phyloP scores from a whole-genome alignment of 2,888 invertebrate species.

The Drosophila mimica region DNA sequence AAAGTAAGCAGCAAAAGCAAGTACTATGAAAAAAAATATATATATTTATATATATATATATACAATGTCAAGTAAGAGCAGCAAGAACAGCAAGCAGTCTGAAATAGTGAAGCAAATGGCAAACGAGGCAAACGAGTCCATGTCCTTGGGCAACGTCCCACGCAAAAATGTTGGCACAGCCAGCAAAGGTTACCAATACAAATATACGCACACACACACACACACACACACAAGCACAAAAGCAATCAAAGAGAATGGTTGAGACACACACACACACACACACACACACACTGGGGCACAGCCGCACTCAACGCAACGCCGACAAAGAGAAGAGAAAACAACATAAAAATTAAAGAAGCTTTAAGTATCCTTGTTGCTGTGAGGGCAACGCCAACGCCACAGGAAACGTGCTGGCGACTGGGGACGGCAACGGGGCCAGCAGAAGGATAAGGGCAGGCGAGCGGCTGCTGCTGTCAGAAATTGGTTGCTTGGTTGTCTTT shows the following conservation, averaged over 20 bases:
- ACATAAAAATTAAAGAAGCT: conserved; percentile 81
- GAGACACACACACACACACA: conserved; percentile 33
- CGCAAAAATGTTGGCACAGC: conserved; percentile 71
- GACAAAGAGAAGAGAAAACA: conserved; percentile 77
- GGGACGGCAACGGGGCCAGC: neutral
- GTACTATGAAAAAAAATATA: conserved; percentile 19
- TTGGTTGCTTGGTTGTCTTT: conserved; percentile 49
- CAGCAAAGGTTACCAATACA: conserved; percentile 73
- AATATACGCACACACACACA: conserved; percentile 21
- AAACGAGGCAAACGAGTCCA: conserved; percentile 70
- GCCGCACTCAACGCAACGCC: conserved; percentile 51
- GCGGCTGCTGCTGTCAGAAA: conserved; percentile 42
- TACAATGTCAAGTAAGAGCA: conserved; percentile 7
- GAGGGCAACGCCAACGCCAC: conserved; percentile 59
- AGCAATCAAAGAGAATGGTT: conserved; percentile 41
- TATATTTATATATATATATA: conserved; percentile 6
- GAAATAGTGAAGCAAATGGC: conserved; percentile 59
- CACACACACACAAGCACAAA: conserved; percentile 33
- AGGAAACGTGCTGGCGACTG: conserved; percentile 35
- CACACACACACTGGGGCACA: conserved; percentile 25
- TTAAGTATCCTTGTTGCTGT: conserved; percentile 75
- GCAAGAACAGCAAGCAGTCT: conserved; percentile 26
- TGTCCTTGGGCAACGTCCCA: conserved; percentile 81
- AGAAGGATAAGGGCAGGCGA: conserved; percentile 11
- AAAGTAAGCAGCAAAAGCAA: conserved; percentile 31